These are phyloP conservation scores for Zaprionus inermis DNA, from an alignment of 1,140 invertebrate genomes.

Conservation along the genomic window DNA sequence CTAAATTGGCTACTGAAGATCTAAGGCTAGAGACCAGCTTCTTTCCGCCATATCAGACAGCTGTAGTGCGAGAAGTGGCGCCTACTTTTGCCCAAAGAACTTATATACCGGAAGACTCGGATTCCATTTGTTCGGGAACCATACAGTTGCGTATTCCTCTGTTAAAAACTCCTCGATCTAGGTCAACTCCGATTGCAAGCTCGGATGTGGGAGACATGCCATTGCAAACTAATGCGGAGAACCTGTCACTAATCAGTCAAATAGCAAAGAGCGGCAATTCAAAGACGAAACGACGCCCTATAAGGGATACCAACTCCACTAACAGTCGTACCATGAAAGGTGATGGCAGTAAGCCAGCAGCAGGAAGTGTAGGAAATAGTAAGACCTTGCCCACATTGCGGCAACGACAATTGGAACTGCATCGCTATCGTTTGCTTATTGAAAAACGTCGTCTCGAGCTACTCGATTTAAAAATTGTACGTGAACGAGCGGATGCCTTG, in stretches of 20 bases:
- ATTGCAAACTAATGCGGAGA: slow-evolving; percentile 4
- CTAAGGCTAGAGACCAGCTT: slow-evolving; percentile 55
- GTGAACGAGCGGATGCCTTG: slow-evolving; percentile 71
- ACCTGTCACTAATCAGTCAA: background rate
- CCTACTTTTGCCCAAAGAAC: slow-evolving; percentile 59
- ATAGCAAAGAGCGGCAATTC: background rate
- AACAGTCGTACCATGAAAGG: background rate
- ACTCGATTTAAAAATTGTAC: slow-evolving; percentile 66
- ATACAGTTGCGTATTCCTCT: slow-evolving; percentile 40
- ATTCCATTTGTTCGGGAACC: slow-evolving; percentile 47
- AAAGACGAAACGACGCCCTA: slow-evolving; percentile 31
- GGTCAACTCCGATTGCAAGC: background rate
- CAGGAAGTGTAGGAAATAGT: slow-evolving; percentile 18
- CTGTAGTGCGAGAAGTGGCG: slow-evolving; percentile 60
- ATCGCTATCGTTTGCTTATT: slow-evolving; percentile 65
- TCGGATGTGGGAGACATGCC: background rate
- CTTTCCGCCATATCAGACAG: slow-evolving; percentile 63
- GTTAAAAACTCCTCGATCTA: slow-evolving; percentile 16
- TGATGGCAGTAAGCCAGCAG: slow-evolving; percentile 7
- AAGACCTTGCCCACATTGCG: slow-evolving; percentile 52
- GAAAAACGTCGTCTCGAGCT: slow-evolving; percentile 70
- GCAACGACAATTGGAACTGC: slow-evolving; percentile 68
- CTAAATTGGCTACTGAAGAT: slow-evolving; percentile 23
- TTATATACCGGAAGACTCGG: slow-evolving; percentile 46
- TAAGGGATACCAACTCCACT: background rate